phyloP scores from a whole-genome alignment of 1,140 invertebrate genomes.

The Apis dorsata region DNA sequence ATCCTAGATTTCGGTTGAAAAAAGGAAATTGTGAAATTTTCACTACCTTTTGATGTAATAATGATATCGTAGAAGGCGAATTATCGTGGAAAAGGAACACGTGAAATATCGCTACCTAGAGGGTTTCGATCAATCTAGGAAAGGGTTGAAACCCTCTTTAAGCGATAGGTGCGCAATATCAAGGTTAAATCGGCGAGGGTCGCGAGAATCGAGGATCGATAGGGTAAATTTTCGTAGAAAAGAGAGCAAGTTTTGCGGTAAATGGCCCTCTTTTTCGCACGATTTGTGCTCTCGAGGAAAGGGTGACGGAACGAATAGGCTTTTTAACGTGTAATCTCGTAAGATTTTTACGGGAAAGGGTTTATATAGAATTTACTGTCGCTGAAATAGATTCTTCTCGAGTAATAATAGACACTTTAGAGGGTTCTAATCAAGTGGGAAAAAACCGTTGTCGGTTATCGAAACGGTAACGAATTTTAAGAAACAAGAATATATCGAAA shows the following conservation, averaged over 20 bases:
- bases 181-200: slow-evolving; percentile 39
- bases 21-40: slow-evolving; percentile 60
- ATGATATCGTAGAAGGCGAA: slow-evolving; percentile 6
- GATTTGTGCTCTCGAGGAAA: slow-evolving; percentile 6
- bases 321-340: slow-evolving; percentile 22
- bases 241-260: slow-evolving; percentile 35
- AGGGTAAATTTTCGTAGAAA: slow-evolving; percentile 31
- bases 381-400: neutral
- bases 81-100: slow-evolving; percentile 25
- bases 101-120: slow-evolving; percentile 47
- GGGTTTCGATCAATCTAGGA: slow-evolving; percentile 3
- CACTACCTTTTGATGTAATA: slow-evolving; percentile 53
- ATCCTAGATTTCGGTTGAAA: neutral
- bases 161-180: slow-evolving; percentile 30
- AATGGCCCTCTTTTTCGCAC: slow-evolving; percentile 7
- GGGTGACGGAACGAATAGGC: neutral
- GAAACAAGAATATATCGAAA: no score
- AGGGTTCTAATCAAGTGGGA: no score
- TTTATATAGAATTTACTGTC: neutral
- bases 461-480: no score
- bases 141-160: slow-evolving; percentile 36
- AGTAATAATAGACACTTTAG: no score
- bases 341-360: slow-evolving; percentile 21
- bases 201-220: slow-evolving; percentile 35
- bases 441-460: no score